phyloP scores from a whole-genome alignment of 1,140 invertebrate species.

The Trinorchestia longiramus region DNA sequence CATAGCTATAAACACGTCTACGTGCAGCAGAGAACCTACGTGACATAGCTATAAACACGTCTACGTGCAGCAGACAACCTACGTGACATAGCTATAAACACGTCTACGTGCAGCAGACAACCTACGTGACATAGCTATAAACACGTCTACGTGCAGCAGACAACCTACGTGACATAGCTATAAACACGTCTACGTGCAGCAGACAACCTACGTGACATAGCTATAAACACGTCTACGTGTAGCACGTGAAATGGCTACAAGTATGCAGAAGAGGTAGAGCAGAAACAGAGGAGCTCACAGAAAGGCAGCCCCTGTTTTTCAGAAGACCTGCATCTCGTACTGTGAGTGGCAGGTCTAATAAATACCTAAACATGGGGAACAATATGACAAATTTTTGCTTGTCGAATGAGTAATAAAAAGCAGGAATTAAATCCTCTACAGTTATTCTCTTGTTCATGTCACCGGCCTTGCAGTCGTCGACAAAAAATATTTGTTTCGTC shows the following conservation, averaged over 20 bases:
- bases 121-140: too few relatives aligned
- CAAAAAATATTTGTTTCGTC: too few relatives aligned
- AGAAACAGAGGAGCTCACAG: background rate
- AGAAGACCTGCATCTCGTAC: background rate
- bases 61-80: too few relatives aligned
- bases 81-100: too few relatives aligned
- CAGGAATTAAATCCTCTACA: background rate
- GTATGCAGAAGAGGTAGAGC: background rate
- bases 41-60: too few relatives aligned
- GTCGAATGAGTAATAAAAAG: background rate
- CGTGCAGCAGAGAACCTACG: too few relatives aligned
- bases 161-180: too few relatives aligned
- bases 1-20: too few relatives aligned
- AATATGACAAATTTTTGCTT: background rate
- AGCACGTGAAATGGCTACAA: background rate
- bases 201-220: too few relatives aligned
- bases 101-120: too few relatives aligned
- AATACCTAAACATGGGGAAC: background rate
- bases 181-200: background rate
- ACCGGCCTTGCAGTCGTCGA: too few relatives aligned
- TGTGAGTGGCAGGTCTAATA: background rate
- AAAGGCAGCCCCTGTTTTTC: background rate
- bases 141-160: too few relatives aligned
- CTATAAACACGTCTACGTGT: background rate
- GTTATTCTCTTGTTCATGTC: background rate